These are phyloP conservation scores for Phrynocephalus versicolor DNA, from an alignment of 2,113 vertebrate species.

Conservation along the genomic window DNA sequence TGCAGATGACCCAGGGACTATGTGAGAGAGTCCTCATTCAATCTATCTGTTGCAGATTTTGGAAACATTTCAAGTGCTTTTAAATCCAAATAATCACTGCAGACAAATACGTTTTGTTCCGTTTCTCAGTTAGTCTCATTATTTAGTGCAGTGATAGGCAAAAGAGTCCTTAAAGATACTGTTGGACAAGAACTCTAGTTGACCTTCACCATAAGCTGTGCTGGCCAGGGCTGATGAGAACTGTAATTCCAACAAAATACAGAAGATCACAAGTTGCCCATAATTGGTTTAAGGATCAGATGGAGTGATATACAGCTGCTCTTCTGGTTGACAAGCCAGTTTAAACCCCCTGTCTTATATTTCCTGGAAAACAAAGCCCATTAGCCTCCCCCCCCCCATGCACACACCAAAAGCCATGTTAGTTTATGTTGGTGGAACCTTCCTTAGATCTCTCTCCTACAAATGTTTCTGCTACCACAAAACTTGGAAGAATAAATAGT, in stretches of 20 bases:
- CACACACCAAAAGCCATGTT: no score
- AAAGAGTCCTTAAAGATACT: background rate
- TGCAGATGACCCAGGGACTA: no score
- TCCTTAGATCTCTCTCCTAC: no score
- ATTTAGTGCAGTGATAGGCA: background rate
- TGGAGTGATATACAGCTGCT: background rate
- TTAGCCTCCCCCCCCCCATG: no score
- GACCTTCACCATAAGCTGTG: background rate
- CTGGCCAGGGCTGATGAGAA: no score
- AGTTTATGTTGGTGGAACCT: no score
- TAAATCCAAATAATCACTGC: background rate
- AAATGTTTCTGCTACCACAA: no score
- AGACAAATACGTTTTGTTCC: background rate
- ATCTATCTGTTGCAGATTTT: background rate
- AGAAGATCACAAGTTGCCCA: background rate
- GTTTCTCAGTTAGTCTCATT: no score
- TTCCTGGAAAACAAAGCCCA: no score
- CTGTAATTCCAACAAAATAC: no score
- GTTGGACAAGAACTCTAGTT: background rate
- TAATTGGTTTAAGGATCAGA: background rate
- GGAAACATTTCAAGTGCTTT: background rate
- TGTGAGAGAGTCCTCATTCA: background rate
- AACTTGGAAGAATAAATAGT: no score
- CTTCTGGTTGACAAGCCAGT: background rate
- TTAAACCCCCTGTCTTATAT: no score